Evolutionary conservation across 2,113 vertebrate genomes (phyloP).

Genomic region (Neotoma lepida): DNA sequence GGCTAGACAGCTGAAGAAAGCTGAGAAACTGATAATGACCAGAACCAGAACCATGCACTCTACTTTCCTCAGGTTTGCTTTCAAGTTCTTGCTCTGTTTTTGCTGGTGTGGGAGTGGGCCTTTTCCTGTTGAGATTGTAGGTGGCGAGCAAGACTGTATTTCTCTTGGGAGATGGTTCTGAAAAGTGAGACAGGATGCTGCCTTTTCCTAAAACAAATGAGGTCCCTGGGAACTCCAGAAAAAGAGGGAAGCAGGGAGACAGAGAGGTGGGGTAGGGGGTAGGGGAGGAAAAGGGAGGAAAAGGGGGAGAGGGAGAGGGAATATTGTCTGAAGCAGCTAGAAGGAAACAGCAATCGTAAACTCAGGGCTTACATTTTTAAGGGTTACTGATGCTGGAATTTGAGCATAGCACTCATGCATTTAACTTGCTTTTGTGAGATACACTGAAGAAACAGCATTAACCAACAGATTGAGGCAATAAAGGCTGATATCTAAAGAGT

Average conservation of each 20-base stretch:
- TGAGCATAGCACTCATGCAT: background rate
- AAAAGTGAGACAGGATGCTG: background rate
- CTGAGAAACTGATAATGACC: background rate
- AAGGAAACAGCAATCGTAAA: background rate
- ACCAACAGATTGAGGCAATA: background rate
- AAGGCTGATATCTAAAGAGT: background rate
- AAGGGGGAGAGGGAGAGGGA: background rate
- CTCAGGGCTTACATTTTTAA: background rate
- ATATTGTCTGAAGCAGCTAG: background rate
- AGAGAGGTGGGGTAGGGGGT: too few relatives aligned
- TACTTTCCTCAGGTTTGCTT: constrained; percentile 48
- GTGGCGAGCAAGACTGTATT: background rate
- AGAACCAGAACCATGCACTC: background rate
- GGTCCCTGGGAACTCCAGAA: background rate
- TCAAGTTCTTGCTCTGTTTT: background rate
- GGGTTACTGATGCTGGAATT: background rate
- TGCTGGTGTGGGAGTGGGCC: background rate
- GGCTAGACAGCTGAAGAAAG: background rate
- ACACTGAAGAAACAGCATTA: background rate
- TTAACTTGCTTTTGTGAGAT: background rate
- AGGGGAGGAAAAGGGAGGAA: background rate
- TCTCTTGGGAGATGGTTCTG: background rate
- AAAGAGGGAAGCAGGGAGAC: too few relatives aligned
- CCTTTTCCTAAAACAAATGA: background rate
- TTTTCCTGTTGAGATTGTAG: background rate